phyloP scores from a whole-genome alignment of 2,888 invertebrate species.

The Tiliacea aurago region DNA sequence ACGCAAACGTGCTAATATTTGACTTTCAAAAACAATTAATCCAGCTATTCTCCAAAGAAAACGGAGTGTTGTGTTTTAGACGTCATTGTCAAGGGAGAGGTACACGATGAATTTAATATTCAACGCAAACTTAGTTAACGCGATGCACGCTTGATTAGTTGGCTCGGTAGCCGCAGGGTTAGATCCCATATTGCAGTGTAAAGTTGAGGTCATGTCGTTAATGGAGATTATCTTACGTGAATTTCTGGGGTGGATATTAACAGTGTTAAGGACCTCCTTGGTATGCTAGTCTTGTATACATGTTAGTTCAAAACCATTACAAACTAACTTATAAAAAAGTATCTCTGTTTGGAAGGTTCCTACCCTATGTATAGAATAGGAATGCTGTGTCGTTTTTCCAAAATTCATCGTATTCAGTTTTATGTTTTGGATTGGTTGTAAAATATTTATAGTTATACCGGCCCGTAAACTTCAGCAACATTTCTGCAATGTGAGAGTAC shows the following conservation, averaged over 20 bases:
- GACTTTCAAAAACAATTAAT: constrained; percentile 38
- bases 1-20: constrained; percentile 25
- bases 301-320: background rate
- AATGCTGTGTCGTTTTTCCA: constrained; percentile 13
- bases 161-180: constrained; percentile 59
- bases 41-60: constrained; percentile 35
- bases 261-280: constrained; percentile 13
- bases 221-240: constrained; percentile 46
- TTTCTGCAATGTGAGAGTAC: constrained; percentile 28
- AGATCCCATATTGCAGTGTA: constrained; percentile 47
- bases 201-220: constrained; percentile 45
- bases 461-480: constrained; percentile 36
- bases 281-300: background rate
- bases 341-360: background rate
- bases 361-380: background rate
- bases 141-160: constrained; percentile 66
- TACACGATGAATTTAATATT: constrained; percentile 58
- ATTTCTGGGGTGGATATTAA: constrained; percentile 29
- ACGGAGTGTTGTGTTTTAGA: constrained; percentile 31
- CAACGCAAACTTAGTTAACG: constrained; percentile 65
- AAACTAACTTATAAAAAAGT: background rate
- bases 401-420: constrained; percentile 38
- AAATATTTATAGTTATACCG: constrained; percentile 57
- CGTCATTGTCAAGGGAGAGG: constrained; percentile 59
- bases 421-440: constrained; percentile 58